phyloP scores from a whole-genome alignment of 2,888 invertebrate genomes.

The Andrena marginata region DNA sequence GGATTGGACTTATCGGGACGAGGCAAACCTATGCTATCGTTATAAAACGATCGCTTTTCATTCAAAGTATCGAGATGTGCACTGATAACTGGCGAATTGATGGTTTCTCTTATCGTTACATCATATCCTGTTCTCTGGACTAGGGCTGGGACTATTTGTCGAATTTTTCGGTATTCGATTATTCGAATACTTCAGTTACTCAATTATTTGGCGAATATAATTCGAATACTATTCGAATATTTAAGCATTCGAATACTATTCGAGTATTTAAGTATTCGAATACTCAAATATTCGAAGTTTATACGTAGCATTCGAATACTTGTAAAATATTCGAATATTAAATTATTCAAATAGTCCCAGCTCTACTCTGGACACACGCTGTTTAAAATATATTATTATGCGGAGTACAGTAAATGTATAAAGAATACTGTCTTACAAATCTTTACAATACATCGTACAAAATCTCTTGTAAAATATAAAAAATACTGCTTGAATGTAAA shows the following conservation, averaged over 20 bases:
- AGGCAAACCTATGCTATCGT: neutral
- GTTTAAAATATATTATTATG: conserved; percentile 36
- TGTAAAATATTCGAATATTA: too few species aligned
- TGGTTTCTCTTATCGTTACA: neutral
- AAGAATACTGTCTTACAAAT: conserved; percentile 17
- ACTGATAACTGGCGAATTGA: neutral
- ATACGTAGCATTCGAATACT: too few species aligned
- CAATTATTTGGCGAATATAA: too few species aligned
- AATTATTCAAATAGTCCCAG: too few species aligned
- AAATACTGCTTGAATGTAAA: conserved; percentile 39
- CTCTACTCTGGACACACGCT: too few species aligned
- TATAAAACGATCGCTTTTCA: neutral
- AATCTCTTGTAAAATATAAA: conserved; percentile 33
- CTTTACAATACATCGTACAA: conserved; percentile 9
- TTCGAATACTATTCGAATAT: too few species aligned
- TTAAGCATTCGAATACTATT: too few species aligned
- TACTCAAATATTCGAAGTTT: too few species aligned
- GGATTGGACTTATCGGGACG: neutral
- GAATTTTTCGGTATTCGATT: too few species aligned
- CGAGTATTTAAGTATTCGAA: too few species aligned
- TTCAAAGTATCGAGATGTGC: neutral
- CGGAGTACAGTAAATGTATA: conserved; percentile 27
- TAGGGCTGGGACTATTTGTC: too few species aligned
- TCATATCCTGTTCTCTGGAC: neutral
- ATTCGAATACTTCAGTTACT: too few species aligned